Percentiles rank a stretch among this genome's conserved stretches.
Conservation (phyloP, 2,113 vertebrate genomes). For the Illadopsis cleaveri region DNA sequence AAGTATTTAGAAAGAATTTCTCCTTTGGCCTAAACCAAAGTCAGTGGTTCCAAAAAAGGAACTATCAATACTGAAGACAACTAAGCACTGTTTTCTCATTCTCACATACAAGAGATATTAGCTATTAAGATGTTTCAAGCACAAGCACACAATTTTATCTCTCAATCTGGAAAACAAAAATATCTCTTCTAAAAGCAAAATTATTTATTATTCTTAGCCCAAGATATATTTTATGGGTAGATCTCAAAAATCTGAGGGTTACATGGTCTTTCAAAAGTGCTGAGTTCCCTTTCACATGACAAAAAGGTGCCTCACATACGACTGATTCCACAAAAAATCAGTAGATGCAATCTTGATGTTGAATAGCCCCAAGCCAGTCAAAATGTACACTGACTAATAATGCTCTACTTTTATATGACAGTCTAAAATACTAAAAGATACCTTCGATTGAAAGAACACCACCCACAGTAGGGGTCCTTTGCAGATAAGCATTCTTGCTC, state of each 20-base stretch:
- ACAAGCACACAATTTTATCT: background rate
- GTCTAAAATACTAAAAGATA: slow-evolving; percentile 50
- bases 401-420: background rate
- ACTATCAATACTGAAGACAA: background rate
- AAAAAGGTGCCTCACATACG: background rate
- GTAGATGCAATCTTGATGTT: background rate
- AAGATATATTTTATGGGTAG: background rate
- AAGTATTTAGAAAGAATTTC: background rate
- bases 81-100: background rate
- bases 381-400: slow-evolving; percentile 1
- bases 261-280: background rate
- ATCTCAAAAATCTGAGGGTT: background rate
- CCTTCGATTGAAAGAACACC: slow-evolving; percentile 81
- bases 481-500: slow-evolving; percentile 80
- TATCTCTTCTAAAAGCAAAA: background rate
- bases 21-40: background rate
- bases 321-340: background rate
- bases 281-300: background rate
- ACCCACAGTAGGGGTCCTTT: slow-evolving; percentile 89
- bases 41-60: background rate
- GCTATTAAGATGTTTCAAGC: background rate
- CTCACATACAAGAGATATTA: background rate
- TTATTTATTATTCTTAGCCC: background rate
- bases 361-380: background rate
- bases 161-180: background rate